phyloP scores from a whole-genome alignment of 1,140 invertebrate species.

The Pinna nobilis region DNA sequence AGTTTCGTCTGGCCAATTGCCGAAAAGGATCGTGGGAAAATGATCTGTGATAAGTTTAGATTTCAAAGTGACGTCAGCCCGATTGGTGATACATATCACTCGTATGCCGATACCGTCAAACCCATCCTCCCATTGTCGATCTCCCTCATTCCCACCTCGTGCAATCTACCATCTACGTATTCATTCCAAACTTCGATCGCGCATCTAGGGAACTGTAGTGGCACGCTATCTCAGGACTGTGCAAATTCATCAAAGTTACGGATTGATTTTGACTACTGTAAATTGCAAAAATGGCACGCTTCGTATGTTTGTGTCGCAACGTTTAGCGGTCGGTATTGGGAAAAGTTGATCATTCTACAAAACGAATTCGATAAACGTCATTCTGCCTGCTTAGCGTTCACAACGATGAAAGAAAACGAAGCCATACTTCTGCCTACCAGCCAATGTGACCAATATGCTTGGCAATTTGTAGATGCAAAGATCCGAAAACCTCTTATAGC shows the following conservation, averaged over 20 bases:
- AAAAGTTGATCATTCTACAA: constrained; percentile 27
- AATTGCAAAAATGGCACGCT: too few relatives aligned
- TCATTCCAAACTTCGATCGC: constrained; percentile 10
- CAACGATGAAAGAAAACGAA: constrained; percentile 10
- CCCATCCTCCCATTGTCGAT: constrained; percentile 20
- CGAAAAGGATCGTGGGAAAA: background rate
- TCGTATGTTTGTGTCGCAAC: constrained; percentile 26
- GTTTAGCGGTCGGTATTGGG: constrained; percentile 30
- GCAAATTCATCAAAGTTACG: constrained; percentile 16
- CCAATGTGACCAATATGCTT: constrained; percentile 30
- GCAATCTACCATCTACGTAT: constrained; percentile 19
- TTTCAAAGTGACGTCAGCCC: constrained; percentile 27
- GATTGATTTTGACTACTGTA: constrained; percentile 22
- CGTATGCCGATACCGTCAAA: constrained; percentile 17
- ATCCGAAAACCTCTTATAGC: constrained; percentile 12
- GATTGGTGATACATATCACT: constrained; percentile 16
- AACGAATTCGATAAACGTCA: constrained; percentile 6
- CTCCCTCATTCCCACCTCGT: constrained; percentile 2
- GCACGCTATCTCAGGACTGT: constrained; percentile 30
- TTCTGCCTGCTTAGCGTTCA: constrained; percentile 22
- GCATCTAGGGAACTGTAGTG: constrained; percentile 1
- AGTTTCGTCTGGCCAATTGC: constrained; percentile 34
- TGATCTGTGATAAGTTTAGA: constrained; percentile 11
- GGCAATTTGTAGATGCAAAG: constrained; percentile 23
- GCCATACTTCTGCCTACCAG: constrained; percentile 19